These are phyloP conservation scores for Gonatopus flavifemur DNA, from an alignment of 1,140 invertebrate genomes.

Conservation along the genomic window DNA sequence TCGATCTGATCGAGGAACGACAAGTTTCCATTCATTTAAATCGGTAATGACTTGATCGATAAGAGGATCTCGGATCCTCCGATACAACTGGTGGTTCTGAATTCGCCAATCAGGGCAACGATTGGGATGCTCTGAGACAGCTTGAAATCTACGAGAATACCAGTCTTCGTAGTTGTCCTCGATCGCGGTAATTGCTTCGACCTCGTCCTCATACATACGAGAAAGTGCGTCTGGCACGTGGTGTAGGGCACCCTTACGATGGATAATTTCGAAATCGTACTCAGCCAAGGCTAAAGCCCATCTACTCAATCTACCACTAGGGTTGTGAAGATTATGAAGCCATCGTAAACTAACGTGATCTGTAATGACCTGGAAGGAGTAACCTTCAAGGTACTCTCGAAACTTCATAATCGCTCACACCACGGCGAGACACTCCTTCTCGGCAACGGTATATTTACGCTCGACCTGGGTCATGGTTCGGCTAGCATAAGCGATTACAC, in stretches of 20 bases:
- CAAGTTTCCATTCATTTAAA: too few relatives aligned
- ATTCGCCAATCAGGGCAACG: slow-evolving; percentile 4
- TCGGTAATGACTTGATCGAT: slow-evolving; percentile 1
- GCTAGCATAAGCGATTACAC: background rate
- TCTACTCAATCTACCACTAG: slow-evolving; percentile 27
- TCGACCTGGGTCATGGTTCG: slow-evolving; percentile 4
- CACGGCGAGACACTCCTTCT: too few relatives aligned
- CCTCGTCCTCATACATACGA: slow-evolving; percentile 8
- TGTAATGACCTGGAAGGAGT: too few relatives aligned
- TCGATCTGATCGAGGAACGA: slow-evolving; percentile 5
- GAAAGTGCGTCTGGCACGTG: slow-evolving; percentile 17
- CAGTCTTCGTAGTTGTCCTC: background rate
- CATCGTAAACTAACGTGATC: too few relatives aligned
- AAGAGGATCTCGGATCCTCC: background rate
- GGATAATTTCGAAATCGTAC: slow-evolving; percentile 2
- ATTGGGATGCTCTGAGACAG: background rate
- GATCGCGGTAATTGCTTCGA: background rate
- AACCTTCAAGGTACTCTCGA: slow-evolving; percentile 26
- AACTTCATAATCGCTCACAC: slow-evolving; percentile 46
- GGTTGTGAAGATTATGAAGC: too few relatives aligned
- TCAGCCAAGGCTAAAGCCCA: slow-evolving; percentile 25
- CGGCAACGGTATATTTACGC: slow-evolving; percentile 21
- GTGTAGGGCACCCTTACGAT: slow-evolving; percentile 17
- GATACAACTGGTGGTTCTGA: background rate
- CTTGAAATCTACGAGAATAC: background rate